Percentiles rank a stretch among this genome's conserved stretches.
Conservation (phyloP, 2,113 vertebrate genomes). For the Malurus melanocephalus region DNA sequence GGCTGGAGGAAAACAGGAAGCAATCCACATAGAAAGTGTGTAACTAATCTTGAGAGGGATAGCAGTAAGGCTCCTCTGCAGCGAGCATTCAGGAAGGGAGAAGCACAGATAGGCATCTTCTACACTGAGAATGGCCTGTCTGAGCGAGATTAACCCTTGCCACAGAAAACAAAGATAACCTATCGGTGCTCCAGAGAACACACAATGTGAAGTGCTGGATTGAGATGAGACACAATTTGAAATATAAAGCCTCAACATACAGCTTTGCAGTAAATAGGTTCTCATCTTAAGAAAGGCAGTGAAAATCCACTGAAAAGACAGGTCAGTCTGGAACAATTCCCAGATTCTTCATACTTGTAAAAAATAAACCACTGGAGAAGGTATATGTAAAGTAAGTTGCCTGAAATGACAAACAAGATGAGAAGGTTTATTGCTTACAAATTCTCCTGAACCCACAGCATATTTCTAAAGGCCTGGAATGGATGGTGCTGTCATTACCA, state of each 20-base stretch:
- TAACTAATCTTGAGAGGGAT: constrained; percentile 23
- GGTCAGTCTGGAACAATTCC: not conserved
- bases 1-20: constrained; percentile 29
- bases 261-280: not conserved
- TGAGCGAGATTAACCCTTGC: constrained; percentile 48
- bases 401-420: not conserved
- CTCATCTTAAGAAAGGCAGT: not conserved
- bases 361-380: constrained; percentile 2
- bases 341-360: not conserved
- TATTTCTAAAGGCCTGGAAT: not conserved
- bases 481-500: constrained; percentile 10
- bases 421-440: not conserved
- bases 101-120: constrained; percentile 34
- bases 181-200: not conserved
- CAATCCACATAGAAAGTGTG: constrained; percentile 25
- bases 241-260: not conserved
- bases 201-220: not conserved
- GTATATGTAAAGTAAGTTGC: not conserved
- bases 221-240: not conserved
- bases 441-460: not conserved
- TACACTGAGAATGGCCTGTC: constrained; percentile 10
- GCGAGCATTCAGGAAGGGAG: constrained; percentile 4
- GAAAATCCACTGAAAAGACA: not conserved
- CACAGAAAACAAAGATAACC: constrained; percentile 33
- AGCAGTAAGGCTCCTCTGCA: constrained; percentile 5